These are phyloP conservation scores for Drosophila carrolli DNA, from an alignment of 1,140 invertebrate species.

Conservation along the genomic window DNA sequence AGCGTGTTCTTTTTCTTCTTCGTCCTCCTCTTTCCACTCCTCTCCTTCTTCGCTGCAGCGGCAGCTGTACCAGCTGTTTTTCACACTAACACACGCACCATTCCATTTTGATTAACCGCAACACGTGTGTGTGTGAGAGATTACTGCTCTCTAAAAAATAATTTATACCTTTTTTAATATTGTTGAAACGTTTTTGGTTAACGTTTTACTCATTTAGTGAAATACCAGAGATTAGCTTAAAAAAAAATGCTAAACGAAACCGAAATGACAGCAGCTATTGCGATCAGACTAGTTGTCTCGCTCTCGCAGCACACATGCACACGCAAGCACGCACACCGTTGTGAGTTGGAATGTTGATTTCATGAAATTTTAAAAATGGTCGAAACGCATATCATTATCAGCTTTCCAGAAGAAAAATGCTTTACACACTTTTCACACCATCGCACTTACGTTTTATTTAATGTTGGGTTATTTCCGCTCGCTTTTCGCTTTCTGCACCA, in stretches of 20 bases:
- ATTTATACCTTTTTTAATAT: constrained; percentile 34
- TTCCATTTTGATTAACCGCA: constrained; percentile 33
- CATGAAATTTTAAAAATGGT: constrained; percentile 82
- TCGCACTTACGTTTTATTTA: constrained; percentile 63
- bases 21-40: constrained; percentile 1
- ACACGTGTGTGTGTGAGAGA: constrained; percentile 23
- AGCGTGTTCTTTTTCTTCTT: constrained; percentile 27
- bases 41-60: constrained; percentile 24
- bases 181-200: constrained; percentile 3
- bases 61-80: constrained; percentile 78
- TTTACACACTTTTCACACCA: constrained; percentile 12
- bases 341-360: constrained; percentile 82
- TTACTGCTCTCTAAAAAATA: neutral
- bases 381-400: constrained; percentile 78
- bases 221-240: constrained; percentile 64
- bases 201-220: constrained; percentile 68
- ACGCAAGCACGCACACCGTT: constrained; percentile 33
- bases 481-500: constrained; percentile 60
- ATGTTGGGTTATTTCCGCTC: constrained; percentile 28
- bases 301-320: constrained; percentile 41
- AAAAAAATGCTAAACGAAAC: constrained; percentile 42
- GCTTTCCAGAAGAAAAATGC: constrained; percentile 19
- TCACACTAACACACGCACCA: constrained; percentile 17
- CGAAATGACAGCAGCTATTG: constrained; percentile 70
- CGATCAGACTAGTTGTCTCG: constrained; percentile 63